Evolutionary conservation across 2,797 vertebrate species (phyloP), one percentile per base, ranked within the genome.

Genomic region (Cottoperca gobio): DNA sequence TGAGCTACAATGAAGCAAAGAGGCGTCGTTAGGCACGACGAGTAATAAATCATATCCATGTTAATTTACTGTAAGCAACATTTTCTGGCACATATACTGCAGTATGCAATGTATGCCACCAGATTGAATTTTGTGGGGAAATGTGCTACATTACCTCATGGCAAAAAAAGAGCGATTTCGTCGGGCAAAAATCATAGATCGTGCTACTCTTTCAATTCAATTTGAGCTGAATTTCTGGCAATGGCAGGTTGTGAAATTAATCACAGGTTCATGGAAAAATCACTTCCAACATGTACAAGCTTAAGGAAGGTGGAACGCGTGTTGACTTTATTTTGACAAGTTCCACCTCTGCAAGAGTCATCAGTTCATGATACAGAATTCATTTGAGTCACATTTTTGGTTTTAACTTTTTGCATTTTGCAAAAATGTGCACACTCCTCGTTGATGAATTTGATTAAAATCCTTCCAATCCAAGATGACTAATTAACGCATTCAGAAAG

Each of bases 211-310:
- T 43, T 21, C 21, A 24, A 17, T 43, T 35, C 11, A 62, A 35
- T 53, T n/a, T 35, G 1, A 52, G 26, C 7, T 12, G 2, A 28
- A 26, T 17, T 11, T 33, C 33, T n/a, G 16, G 23, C 8, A 23
- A 48, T 4, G 11, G 33, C 59, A 74, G 60, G 65, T 46, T 31
- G 8, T 23, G 33, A 69, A 76, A 54, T 54, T 14, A 65, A 8
- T 42, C 35, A n/a, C 46, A 24, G 7, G 10, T 33, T 37, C 31
- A 16, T 35, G 21, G 40, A 54, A 46, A 53, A 68, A 48, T 31
- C 73, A 19, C 23, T n/a, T 57, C 24, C 13, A 31, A 21, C 46
- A 46, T 40, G 33, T n/a, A n/a, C n/a, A n/a, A n/a, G n/a, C n/a
- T n/a, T n/a, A n/a, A n/a, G n/a, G n/a, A n/a, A n/a, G n/a, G n/a